Evolutionary conservation across 2,888 invertebrate species (phyloP), one percentile per base, ranked within the genome.

Genomic region (Tridacna gigas): DNA sequence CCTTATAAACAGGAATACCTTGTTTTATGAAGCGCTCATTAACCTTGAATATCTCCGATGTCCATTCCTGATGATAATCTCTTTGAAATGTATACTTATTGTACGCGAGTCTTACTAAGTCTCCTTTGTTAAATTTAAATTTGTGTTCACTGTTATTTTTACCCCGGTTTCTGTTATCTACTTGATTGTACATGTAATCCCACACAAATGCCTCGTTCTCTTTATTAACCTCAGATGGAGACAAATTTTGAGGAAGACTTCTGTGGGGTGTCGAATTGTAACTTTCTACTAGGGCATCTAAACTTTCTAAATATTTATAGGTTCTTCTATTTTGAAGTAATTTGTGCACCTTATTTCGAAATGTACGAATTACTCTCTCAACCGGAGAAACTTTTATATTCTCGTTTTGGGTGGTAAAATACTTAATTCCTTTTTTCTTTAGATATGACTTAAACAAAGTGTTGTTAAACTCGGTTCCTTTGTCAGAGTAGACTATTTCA

Each of bases 61-160:
- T 76, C 78, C 79, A n/a, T n/a, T n/a, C n/a, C n/a, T n/a, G n/a
- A n/a, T n/a, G n/a, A n/a, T n/a, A n/a, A n/a, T n/a, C n/a, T 15
- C 76, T 67, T 15, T 78, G 60, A 48, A 84, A 84, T 9, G 73
- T 48, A 22, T 61, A 61, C 15, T 66, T 51, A 2, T 81, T 18
- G 20, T 84, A 79, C 4, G 78, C 77, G 18, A 84, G 71, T 26
- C 81, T n/a, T 20, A 81, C 84, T 18, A 45, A 73, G 51, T 84
- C 81, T 7, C 81, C 79, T 15, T 78, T 26, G 71, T 75, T 75
- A n/a, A 81, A 80, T 18, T 67, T 48, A 56, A 22, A 79, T n/a
- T n/a, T n/a, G n/a, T n/a, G n/a, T n/a, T n/a, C n/a, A n/a, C n/a
- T n/a, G n/a, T n/a, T n/a, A n/a, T n/a, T n/a, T n/a, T n/a, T n/a